Evolutionary conservation across 2,113 vertebrate species (phyloP).

Genomic region (Pterocles orientalis): DNA sequence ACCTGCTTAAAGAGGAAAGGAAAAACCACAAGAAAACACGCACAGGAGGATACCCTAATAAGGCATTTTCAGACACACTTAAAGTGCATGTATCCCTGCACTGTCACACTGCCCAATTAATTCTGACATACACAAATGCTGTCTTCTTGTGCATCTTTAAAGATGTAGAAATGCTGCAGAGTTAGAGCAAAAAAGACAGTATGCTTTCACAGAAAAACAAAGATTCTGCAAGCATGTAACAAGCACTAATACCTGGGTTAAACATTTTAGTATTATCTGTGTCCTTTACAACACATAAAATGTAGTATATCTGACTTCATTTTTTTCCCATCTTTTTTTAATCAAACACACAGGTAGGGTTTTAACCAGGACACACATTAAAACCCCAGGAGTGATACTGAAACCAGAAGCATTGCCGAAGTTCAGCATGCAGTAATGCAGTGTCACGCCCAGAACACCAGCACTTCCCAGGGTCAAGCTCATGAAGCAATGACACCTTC

Average conservation of each 20-base stretch:
- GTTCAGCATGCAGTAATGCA: background rate
- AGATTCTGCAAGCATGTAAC: background rate
- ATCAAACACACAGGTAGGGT: background rate
- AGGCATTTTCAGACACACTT: background rate
- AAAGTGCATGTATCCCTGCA: background rate
- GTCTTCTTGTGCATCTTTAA: background rate
- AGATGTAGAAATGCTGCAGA: background rate
- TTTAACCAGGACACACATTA: background rate
- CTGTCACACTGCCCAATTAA: background rate
- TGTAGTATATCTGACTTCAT: fast-evolving
- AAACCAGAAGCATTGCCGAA: background rate
- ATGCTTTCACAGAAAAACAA: background rate
- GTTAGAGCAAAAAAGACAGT: background rate
- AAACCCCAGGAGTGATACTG: background rate
- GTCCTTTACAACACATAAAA: background rate
- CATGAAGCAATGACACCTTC: background rate
- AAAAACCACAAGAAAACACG: background rate
- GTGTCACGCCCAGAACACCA: background rate
- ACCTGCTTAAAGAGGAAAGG: background rate
- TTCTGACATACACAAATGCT: background rate
- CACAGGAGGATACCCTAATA: background rate
- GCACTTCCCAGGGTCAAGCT: background rate
- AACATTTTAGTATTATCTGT: background rate
- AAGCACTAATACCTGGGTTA: background rate
- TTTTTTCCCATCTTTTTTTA: fast-evolving